These are phyloP conservation scores for Holothuria leucospilota DNA, from an alignment of 53 echinoderm and acorn worm species.

Conservation along the genomic window DNA sequence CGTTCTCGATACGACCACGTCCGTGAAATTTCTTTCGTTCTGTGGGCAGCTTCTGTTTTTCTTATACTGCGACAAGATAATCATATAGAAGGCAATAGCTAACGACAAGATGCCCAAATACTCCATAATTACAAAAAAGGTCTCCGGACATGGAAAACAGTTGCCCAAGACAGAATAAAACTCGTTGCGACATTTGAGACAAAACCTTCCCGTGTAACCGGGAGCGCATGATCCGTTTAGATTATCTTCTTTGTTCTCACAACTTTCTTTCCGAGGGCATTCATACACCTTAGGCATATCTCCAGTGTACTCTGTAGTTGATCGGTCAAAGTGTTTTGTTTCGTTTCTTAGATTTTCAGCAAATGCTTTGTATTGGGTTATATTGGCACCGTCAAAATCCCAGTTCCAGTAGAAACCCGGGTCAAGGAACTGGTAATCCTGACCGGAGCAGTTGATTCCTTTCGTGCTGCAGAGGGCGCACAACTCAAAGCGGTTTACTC, in stretches of 20 bases:
- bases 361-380: slow-evolving; percentile 10
- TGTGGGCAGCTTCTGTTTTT: too few relatives aligned
- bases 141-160: neutral
- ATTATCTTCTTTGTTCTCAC: neutral
- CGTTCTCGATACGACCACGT: neutral
- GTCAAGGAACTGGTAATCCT: slow-evolving; percentile 49
- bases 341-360: neutral
- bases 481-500: slow-evolving; percentile 50
- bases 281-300: neutral
- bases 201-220: neutral
- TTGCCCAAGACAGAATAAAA: neutral
- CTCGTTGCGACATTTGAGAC: neutral
- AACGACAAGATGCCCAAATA: too few relatives aligned
- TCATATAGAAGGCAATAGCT: too few relatives aligned
- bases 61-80: too few relatives aligned
- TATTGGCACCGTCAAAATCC: slow-evolving; percentile 13
- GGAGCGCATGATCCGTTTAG: neutral
- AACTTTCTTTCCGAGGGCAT: neutral
- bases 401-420: slow-evolving; percentile 69
- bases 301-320: neutral
- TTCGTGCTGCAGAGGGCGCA: slow-evolving; percentile 43
- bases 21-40: neutral
- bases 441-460: slow-evolving; percentile 53
- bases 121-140: neutral
- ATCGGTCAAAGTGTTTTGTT: neutral